Base-by-base conservation (phyloP, 2,888 invertebrate species). In the Euplexia lucipara region DNA sequence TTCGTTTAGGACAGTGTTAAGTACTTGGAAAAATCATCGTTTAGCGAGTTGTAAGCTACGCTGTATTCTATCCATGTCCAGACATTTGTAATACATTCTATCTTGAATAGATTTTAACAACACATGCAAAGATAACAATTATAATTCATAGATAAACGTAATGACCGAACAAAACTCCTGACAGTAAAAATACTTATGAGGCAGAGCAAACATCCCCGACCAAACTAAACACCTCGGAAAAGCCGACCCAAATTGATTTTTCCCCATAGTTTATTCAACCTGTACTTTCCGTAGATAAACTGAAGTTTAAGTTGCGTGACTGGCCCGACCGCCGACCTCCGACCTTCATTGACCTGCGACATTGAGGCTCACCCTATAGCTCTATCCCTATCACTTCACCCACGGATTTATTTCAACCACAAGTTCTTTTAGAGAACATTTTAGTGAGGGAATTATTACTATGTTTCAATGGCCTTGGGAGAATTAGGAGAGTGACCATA, bases 281-380 rank as follows among this genome's bases (percentile, higher is more conserved):
- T 77, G 69, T 70, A 69, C 69, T 79, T 79, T 70, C 45, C 44
- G 54, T 76, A 78, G 67, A 79, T 75, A 64, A 83, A 84, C 74
- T 81, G 71, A 84, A 80, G 72, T 83, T 75, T 62, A 70, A 78
- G 76, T 90, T 86, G 90, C 92, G 91, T 92, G 91, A 86, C 89
- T 86, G 81, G 70, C 79, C 84, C 77, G 79, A 85, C 87, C 85
- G 83, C 79, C 77, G 73, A 82, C 85, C 83, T 78, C 59, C 82
- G 84, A 88, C 91, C 89, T 90, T 89, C 85, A 84, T 81, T 88
- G 88, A 90, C 90, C 91, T 90, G 75, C 78, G 89, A 85, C 90
- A 86, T 86, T 86, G 84, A 85, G 83, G 84, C 85, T 78, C 86
- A 80, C 83, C 86, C 87, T 82, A 78, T 81, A 70, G 74, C 82